Conservation (phyloP, 2,888 invertebrate genomes). For the Leptogaster cylindrica region DNA sequence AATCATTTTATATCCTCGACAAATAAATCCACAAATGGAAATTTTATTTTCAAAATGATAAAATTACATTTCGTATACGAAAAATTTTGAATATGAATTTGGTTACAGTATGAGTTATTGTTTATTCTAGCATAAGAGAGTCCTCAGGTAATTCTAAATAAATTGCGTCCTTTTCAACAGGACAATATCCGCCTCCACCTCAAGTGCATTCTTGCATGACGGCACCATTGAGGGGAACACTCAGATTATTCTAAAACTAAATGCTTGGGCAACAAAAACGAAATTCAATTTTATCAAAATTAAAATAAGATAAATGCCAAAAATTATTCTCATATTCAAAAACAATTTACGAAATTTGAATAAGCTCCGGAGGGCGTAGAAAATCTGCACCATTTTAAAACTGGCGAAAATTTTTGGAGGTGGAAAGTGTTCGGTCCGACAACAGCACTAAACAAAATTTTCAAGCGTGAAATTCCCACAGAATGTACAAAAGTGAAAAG, state of each 20-base stretch:
- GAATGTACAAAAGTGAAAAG: not conserved
- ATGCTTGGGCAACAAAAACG: slow-evolving; percentile 8
- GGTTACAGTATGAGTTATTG: too few relatives aligned
- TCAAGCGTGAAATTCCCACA: slow-evolving; percentile 41
- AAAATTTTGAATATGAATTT: too few relatives aligned
- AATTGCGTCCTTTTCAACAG: not conserved
- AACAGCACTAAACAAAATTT: slow-evolving; percentile 22
- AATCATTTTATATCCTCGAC: too few relatives aligned
- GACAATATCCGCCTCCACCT: too few relatives aligned
- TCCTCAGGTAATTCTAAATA: too few relatives aligned
- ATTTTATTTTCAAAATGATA: too few relatives aligned
- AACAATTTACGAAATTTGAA: slow-evolving; percentile 44
- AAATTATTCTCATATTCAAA: slow-evolving; percentile 41
- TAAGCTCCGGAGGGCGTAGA: slow-evolving; percentile 39
- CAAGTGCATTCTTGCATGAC: slow-evolving; percentile 31
- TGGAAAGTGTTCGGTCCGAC: slow-evolving; percentile 3
- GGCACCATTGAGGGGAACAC: not conserved
- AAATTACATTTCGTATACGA: too few relatives aligned
- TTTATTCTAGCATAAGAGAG: too few relatives aligned
- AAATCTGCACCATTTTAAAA: slow-evolving; percentile 33
- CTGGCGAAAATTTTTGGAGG: not conserved
- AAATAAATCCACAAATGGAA: too few relatives aligned
- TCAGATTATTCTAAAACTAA: not conserved
- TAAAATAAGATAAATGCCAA: slow-evolving; percentile 41
- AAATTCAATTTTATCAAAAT: slow-evolving; percentile 36